Evolutionary conservation across 1,140 invertebrate species (phyloP).

Genomic region (Gonatopus flavifemur): DNA sequence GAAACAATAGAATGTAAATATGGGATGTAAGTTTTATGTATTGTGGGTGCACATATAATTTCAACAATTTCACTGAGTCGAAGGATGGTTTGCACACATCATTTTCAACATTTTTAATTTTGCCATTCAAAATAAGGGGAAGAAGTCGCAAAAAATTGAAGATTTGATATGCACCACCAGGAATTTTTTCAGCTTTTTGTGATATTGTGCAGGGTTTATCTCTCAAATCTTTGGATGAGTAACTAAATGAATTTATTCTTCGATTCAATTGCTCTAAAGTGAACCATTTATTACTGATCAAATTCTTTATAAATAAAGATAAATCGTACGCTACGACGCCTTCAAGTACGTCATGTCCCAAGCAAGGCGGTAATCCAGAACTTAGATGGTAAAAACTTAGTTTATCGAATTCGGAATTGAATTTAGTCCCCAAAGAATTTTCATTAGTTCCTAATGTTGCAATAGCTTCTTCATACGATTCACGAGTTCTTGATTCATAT

Average conservation of each 20-base stretch:
- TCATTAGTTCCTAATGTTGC: constrained; percentile 11
- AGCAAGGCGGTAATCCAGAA: constrained; percentile 26
- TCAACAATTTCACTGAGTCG: constrained; percentile 26
- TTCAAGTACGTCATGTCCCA: constrained; percentile 31
- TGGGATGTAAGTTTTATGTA: constrained; percentile 19
- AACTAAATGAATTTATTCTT: constrained; percentile 24
- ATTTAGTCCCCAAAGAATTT: constrained; percentile 15
- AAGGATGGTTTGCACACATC: constrained; percentile 16
- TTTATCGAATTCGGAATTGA: constrained; percentile 22
- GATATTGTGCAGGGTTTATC: constrained; percentile 17
- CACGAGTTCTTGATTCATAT: constrained; percentile 21
- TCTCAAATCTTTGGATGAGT: constrained; percentile 24
- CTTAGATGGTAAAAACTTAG: constrained; percentile 21
- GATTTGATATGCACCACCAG: no score
- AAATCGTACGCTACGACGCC: constrained; percentile 28
- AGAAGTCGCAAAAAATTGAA: no score
- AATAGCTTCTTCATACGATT: constrained; percentile 23
- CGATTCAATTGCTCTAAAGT: constrained; percentile 21
- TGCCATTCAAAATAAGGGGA: no score
- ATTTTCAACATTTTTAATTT: constrained; percentile 16
- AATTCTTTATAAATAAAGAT: constrained; percentile 19
- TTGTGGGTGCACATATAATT: constrained; percentile 27
- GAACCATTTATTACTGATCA: constrained; percentile 27
- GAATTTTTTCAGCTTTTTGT: not conserved
- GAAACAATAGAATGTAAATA: no score